Evolutionary conservation across 2,888 invertebrate genomes (phyloP), one percentile per base, ranked within the genome.

Genomic region (Malacosoma neustria): DNA sequence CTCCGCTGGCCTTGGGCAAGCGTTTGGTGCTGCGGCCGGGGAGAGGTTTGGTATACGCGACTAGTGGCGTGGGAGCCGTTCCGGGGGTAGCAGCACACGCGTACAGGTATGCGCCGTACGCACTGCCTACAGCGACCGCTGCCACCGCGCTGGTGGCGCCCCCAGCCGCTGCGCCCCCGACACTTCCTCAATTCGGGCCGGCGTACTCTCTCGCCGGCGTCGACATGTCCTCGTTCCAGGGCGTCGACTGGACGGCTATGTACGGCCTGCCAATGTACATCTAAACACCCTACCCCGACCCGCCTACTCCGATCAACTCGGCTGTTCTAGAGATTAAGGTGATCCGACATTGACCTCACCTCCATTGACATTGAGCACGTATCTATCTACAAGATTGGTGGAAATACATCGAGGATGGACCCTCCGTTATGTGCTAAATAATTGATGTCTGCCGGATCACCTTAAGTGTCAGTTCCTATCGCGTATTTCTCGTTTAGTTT

Each of bases 191-290:
- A 57, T 88, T 92, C 50, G 90, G 91, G 14, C 88, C 91, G 22
- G 92, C 91, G 58, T 95, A 95, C 82, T 93, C 93, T 53, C 89
- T 95, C 50, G 92, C 95, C 66, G 95, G 95, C 71, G 94, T 95
- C 45, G 95, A 95, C 84, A 95, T 95, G 95, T 92, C 94, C 44
- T 93, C 94, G 69, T 95, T 95, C 90, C 95, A 95, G 76, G 93
- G 94, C 42, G 93, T 96, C 54, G 95, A 95, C 81, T 95, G 95
- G 95, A 91, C 92, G 61, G 92, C 93, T 60, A 93, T 95, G 93
- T 96, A 96, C 77, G 94, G 95, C 64, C 93, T 95, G 87, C 95
- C 95, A 72, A 95, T 95, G 95, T 95, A 95, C 88, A 94, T 95
- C 72, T 93, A 90, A 88, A 73, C 50, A 40, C 36, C 33, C 36